Evolutionary conservation across 2,113 vertebrate genomes (phyloP).

Genomic region (Podilymbus podiceps): DNA sequence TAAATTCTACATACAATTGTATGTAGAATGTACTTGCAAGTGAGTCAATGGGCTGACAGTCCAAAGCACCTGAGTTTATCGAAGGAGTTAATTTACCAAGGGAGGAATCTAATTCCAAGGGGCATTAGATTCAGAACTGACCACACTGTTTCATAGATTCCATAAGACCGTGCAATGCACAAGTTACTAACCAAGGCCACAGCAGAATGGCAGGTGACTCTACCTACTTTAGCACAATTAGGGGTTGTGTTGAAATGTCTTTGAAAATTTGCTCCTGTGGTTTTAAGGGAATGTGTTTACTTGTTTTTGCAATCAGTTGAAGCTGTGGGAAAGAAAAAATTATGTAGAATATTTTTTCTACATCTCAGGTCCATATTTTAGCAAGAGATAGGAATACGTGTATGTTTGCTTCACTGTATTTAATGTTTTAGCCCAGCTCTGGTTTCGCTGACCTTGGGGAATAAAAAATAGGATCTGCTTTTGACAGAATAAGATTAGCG

Average conservation of each 20-base stretch:
- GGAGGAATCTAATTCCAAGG: too few species aligned
- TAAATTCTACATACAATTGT: neutral
- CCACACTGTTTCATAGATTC: neutral
- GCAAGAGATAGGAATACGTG: neutral
- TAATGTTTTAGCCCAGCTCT: slow-evolving; percentile 3
- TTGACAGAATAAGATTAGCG: slow-evolving; percentile 46
- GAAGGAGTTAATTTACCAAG: neutral
- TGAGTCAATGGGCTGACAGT: neutral
- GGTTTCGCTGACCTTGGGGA: neutral
- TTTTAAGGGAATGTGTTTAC: neutral
- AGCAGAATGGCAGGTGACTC: neutral
- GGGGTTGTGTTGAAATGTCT: neutral
- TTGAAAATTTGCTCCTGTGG: neutral
- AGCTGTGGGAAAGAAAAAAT: neutral
- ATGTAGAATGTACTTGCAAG: neutral
- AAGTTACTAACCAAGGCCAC: neutral
- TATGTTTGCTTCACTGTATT: neutral
- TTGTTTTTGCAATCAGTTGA: neutral
- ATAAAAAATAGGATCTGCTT: slow-evolving; percentile 11
- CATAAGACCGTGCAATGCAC: neutral
- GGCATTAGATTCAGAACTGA: neutral
- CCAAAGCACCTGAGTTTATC: neutral
- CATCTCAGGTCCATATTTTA: neutral
- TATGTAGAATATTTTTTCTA: neutral
- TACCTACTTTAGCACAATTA: neutral